Base-by-base conservation (phyloP, 2,113 vertebrate species). In the Camelus bactrianus region DNA sequence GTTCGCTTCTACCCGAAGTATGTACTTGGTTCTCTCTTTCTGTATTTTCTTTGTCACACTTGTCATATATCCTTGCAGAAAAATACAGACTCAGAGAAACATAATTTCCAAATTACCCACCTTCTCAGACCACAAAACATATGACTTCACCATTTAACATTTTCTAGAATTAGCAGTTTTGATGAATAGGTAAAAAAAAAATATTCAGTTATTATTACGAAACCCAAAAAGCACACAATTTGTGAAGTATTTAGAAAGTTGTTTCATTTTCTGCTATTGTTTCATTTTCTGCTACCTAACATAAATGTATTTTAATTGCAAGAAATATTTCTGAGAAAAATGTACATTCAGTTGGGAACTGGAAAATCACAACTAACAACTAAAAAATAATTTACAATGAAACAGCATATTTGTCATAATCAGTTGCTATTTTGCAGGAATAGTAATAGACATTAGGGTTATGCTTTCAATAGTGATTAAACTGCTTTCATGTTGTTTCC, bases 111-210 rank as follows among this genome's bases (percentile, higher is more conserved):
- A 92, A 62, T 91, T 56, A 88, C 22, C 28, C 12, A 60, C 50
- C 38, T 30, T 76, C 65, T 60, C 60, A 92, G 6, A 69, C 16
- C 20, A 87, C n/a, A 75, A 58, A 73, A 46, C 76, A 35, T 72
- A 81, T 32, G 42, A 65, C 26, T 42, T 81, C 60, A 75, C 6
- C 19, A 82, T 75, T 87, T 76, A 62, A 54, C 76, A 88, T 69
- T 54, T 92, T 42, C 52, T 94, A 82, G n/a, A 92, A 62, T 54
- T 93, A 32, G 60, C n/a, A 77, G 62, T 84, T 93, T 84, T 77
- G 19, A 35, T 70, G 12, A 89, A 82, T 83, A 62, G 24, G 22
- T 82, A 24, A 83, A 87, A 91, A 60, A 89, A n/a, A 54, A 9
- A 42, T 15, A 19, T 77, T 26, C 84, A 89, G 22, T 80, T 75